Conservation (phyloP, 2,113 vertebrate species). For the Hypomesus transpacificus region DNA sequence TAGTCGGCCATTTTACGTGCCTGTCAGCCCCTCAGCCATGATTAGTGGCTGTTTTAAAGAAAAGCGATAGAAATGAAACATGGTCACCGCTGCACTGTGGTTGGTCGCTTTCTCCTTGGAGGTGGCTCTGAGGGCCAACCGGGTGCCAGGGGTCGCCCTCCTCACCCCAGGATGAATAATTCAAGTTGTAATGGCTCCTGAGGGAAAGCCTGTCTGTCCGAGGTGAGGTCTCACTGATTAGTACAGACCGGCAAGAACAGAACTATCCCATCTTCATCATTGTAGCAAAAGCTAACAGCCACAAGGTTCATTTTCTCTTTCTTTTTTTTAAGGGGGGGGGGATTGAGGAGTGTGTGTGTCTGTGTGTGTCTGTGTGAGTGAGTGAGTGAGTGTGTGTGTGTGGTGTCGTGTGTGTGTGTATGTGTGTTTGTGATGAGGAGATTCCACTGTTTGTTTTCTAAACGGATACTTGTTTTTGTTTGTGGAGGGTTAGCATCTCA, state of each 20-base stretch:
- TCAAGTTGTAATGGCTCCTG: background rate
- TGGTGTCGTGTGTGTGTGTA: no score
- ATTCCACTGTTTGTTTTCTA: conserved; percentile 48
- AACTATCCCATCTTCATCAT: background rate
- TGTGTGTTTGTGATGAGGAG: background rate
- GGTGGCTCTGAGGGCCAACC: conserved; percentile 37
- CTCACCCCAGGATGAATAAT: conserved; percentile 52
- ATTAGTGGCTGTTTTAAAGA: conserved; percentile 44
- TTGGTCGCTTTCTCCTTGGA: conserved; percentile 54
- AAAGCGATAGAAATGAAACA: conserved; percentile 37
- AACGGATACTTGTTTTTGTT: conserved; percentile 46
- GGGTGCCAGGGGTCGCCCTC: conserved; percentile 51
- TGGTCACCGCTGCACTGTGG: conserved; percentile 42
- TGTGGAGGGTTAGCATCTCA: conserved; percentile 29
- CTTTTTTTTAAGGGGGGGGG: background rate
- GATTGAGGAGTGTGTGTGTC: background rate
- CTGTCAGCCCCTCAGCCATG: conserved; percentile 18
- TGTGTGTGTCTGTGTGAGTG: no score
- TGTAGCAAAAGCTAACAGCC: conserved; percentile 6
- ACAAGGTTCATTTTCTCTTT: conserved; percentile 5
- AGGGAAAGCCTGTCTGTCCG: no score
- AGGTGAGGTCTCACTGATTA: background rate
- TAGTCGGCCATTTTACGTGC: conserved; percentile 13
- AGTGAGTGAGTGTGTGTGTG: no score
- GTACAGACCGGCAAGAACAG: no score